phyloP scores from a whole-genome alignment of 2,888 invertebrate species.

The Sarcophaga subvicina region DNA sequence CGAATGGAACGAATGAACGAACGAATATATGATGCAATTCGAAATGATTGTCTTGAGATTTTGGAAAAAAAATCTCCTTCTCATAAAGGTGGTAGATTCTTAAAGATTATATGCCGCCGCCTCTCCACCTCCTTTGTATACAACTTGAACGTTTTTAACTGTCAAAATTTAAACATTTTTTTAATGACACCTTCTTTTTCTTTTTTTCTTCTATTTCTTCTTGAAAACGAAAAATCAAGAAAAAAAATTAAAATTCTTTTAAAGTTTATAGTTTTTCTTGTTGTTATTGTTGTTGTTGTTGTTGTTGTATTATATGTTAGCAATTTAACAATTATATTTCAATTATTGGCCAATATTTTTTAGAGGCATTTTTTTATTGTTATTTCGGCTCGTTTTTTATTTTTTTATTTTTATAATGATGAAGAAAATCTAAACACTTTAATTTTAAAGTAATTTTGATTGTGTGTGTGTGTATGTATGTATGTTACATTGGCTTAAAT shows the following conservation, averaged over 20 bases:
- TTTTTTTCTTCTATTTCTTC: neutral
- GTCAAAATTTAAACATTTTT: neutral
- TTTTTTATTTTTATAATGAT: neutral
- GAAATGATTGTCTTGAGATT: too few species aligned
- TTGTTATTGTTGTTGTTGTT: neutral
- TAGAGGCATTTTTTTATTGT: neutral
- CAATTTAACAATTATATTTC: conserved; percentile 37
- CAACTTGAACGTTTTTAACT: neutral
- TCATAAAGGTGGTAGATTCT: too few species aligned
- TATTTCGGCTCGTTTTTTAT: neutral
- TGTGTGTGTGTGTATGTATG: neutral
- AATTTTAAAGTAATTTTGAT: neutral
- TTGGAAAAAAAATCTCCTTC: too few species aligned
- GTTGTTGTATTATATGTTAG: too few species aligned
- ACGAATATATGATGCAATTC: too few species aligned
- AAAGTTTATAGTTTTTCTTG: neutral
- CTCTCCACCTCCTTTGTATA: too few species aligned
- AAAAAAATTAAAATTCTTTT: too few species aligned
- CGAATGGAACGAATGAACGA: too few species aligned
- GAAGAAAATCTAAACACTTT: neutral
- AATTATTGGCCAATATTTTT: conserved; percentile 41
- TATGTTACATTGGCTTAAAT: neutral
- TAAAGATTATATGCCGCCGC: too few species aligned
- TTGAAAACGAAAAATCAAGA: neutral
- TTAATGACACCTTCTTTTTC: neutral